A percentile compares a stretch with the other conserved stretches of the same genome.
Evolutionary conservation across 2,113 vertebrate genomes (phyloP).

Genomic region (Acanthisitta chloris): DNA sequence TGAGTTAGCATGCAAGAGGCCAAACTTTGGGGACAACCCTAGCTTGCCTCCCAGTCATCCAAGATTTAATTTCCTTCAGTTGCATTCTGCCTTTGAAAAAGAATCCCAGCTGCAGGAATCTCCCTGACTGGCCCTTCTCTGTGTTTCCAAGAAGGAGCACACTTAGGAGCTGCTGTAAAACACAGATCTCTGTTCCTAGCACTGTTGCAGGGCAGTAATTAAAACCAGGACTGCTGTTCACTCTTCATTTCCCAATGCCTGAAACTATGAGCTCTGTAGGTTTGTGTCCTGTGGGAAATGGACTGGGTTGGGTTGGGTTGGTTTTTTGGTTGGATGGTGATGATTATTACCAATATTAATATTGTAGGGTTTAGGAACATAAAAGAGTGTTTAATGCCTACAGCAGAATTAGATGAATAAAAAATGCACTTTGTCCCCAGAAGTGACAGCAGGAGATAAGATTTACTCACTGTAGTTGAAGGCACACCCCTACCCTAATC

Average conservation of each 20-base stretch:
- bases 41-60: background rate
- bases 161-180: background rate
- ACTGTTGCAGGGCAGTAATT: background rate
- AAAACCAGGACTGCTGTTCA: background rate
- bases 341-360: background rate
- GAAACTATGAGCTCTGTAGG: background rate
- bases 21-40: background rate
- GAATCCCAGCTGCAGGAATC: background rate
- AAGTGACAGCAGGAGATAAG: background rate
- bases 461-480: background rate
- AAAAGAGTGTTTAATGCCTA: background rate
- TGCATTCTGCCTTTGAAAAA: background rate
- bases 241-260: background rate
- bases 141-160: background rate
- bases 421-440: background rate
- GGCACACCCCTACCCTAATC: background rate
- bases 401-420: background rate
- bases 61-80: background rate
- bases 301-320: background rate
- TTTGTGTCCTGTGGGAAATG: background rate
- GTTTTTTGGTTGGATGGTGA: background rate
- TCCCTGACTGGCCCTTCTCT: background rate
- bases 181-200: background rate
- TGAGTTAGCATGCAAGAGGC: background rate
- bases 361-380: background rate